Evolutionary conservation across 30 jellyfish, hydroid and myxozoan species (phyloP), one percentile per base, ranked within the genome.

Genomic region (Cassiopea xamachana): DNA sequence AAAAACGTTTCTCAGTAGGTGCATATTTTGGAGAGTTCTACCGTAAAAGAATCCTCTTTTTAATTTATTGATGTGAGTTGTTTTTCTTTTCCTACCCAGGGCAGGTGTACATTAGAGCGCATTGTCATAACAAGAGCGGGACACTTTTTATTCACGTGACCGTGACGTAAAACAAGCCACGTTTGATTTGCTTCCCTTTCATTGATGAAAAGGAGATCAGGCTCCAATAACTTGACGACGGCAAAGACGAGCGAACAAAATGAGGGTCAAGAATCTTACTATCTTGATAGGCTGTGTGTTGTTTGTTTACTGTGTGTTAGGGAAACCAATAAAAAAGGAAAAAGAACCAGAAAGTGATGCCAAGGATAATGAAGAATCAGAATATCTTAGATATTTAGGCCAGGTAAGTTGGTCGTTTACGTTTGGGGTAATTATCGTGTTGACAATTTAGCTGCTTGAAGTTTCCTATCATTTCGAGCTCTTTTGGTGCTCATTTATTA

Each of bases 311-410:
- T 43, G 27, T 50, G 14, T 60, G 47, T 86, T 84, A 12, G 94
- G 91, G 46, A 86, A 86, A 59, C 97, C 97, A 9, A 84, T 91
- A 1, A 75, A 81, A 39, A 85, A 84, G 72, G 96, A 89, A 74
- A 47, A 73, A 61, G 85, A 60, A 43, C 85, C 77, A 58, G 83
- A 84, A 51, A 79, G 72, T 14, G 97, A 94, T 55, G 90, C 93
- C 46, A 81, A 83, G 77, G 77, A 82, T 59, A 59, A 83, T 48
- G 97, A 94, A 70, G 96, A 94, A 49, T 94, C 94, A 0, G 98
- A 94, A 70, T 95, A 94, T 79, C 92, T 84, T 49, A 91, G 96
- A 76, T 94, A 94, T 76, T 90, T 94, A 80, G 93, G 98, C 90
- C 96, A 94, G 89, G 89, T 92, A 58, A 68, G 91, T 2, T 48